Evolutionary conservation across 2,113 vertebrate species (phyloP).

Genomic region (Mugil cephalus): DNA sequence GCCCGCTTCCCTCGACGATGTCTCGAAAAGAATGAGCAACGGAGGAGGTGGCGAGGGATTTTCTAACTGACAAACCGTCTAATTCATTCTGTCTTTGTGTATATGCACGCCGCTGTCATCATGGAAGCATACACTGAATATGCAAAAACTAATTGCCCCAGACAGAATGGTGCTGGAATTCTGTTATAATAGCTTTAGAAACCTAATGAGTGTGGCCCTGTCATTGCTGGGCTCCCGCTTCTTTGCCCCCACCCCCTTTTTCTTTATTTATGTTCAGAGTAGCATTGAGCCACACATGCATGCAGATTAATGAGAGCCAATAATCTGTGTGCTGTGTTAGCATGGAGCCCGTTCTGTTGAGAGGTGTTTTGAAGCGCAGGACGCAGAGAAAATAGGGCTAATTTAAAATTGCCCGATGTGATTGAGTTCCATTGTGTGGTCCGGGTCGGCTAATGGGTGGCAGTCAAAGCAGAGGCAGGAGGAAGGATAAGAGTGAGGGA

Average conservation of each 20-base stretch:
- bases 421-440: slow-evolving; percentile 67
- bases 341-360: slow-evolving; percentile 9
- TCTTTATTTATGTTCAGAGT: slow-evolving; percentile 23
- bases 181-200: slow-evolving; percentile 43
- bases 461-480: slow-evolving; percentile 42
- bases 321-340: slow-evolving; percentile 37
- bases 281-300: slow-evolving; percentile 16
- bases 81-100: slow-evolving; percentile 47
- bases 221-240: slow-evolving; percentile 25
- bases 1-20: slow-evolving; percentile 35
- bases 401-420: slow-evolving; percentile 65
- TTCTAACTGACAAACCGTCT: slow-evolving; percentile 60
- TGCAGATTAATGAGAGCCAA: slow-evolving; percentile 40
- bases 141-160: slow-evolving; percentile 53
- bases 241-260: slow-evolving; percentile 21
- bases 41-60: slow-evolving; percentile 48
- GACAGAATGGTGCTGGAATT: slow-evolving; percentile 57
- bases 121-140: slow-evolving; percentile 9
- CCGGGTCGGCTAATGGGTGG: slow-evolving; percentile 62
- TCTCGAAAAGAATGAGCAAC: slow-evolving; percentile 55
- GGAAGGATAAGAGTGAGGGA: slow-evolving; percentile 50
- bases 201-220: slow-evolving; percentile 65
- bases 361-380: slow-evolving; percentile 42
- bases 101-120: slow-evolving; percentile 25
- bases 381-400: slow-evolving; percentile 57